Base-by-base conservation (phyloP, 1,140 invertebrate genomes). In the Galleria mellonella region DNA sequence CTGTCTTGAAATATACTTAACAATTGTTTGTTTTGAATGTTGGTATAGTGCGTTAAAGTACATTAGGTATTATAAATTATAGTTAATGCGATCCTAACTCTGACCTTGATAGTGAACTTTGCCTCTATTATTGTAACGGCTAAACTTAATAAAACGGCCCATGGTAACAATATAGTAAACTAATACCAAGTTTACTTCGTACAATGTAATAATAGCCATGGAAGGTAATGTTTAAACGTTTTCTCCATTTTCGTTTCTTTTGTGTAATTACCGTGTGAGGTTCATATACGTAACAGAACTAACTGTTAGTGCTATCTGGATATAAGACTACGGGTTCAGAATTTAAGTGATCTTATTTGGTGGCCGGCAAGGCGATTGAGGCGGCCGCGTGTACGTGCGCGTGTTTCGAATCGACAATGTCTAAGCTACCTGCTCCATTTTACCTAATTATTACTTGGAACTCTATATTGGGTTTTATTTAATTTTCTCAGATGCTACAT, bases 341-440 rank as follows among this genome's bases (percentile, higher is more conserved):
- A 72, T 72, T 72, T 67, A 72, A 72, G 69, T 72, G 69, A 62
- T 70, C 66, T 49, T 65, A 70, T 72, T 72, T 72, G 55, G 62
- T 64, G 45, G 69, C 47, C 44, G 55, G 44, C 43, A 40, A 56
- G 66, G 37, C 63, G 61, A 70, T 72, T 61, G 58, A 55, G 48
- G 40, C 55, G 56, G 37, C 30, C 35, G 47, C 49, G 51, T 55
- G 55, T 49, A 43, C 48, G 37, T 17, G 61, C 43, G 51, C 65
- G 69, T 67, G 69, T 42, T 51, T 32, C 40, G 69, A 67, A 72
- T 72, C 53, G 31, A 47, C 62, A 72, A 72, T 70, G 38, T 48
- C 31, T 42, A 29, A 32, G 40, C 33, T 67, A 64, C 69, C 62
- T 67, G 57, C 32, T 32, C 47, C 60, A 57, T 56, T 63, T 62